Evolutionary conservation across 2,888 invertebrate genomes (phyloP).

Genomic region (Luffia ferchaultella): DNA sequence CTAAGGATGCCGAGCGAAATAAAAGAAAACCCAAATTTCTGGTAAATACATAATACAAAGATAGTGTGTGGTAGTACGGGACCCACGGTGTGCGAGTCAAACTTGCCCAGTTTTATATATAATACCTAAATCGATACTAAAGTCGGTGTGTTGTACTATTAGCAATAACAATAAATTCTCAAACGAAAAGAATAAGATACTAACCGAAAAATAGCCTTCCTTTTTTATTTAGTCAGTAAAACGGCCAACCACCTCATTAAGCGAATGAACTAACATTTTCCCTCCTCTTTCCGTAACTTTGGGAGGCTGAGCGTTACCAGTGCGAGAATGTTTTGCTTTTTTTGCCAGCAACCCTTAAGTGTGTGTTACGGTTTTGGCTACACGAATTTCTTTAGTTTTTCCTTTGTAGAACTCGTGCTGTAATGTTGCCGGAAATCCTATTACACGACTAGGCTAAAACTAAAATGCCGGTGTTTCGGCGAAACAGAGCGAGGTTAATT

Average conservation of each 20-base stretch:
- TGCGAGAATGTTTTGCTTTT: conserved; percentile 16
- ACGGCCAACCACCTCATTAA: conserved; percentile 41
- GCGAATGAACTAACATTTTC: conserved; percentile 31
- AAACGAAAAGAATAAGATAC: no score
- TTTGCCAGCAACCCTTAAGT: conserved; percentile 14
- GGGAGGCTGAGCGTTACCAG: conserved; percentile 15
- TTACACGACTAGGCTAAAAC: neutral
- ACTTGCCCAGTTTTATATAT: no score
- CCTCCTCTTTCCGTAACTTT: conserved; percentile 23
- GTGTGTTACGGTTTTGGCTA: conserved; percentile 17
- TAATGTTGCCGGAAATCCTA: neutral
- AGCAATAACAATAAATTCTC: no score
- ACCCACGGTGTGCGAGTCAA: no score
- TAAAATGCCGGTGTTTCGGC: neutral
- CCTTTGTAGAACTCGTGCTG: neutral
- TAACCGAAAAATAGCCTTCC: conserved; percentile 23
- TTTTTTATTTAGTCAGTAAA: conserved; percentile 24
- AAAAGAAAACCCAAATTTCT: no score
- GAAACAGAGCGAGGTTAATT: neutral
- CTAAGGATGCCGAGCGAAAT: no score
- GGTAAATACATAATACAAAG: no score
- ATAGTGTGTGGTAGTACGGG: no score
- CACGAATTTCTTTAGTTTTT: conserved; percentile 14
- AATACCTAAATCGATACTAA: no score
- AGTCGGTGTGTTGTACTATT: no score